Conservation (phyloP, 1,140 invertebrate species). For the Psix sp. region DNA sequence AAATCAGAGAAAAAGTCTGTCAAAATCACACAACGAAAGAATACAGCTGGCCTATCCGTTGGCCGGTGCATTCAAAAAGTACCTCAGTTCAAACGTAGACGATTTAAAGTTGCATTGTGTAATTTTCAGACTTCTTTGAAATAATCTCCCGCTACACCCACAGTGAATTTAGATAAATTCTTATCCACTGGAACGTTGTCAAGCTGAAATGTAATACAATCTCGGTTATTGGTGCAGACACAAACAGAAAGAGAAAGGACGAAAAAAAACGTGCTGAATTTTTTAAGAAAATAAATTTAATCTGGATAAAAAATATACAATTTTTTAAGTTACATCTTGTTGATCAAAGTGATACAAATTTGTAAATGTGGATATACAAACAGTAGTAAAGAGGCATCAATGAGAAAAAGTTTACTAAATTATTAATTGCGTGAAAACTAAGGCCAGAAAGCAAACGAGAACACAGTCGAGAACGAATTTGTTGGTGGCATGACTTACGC, state of each 20-base stretch:
- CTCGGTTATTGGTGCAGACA: background rate
- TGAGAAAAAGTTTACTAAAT: background rate
- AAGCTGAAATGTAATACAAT: constrained; percentile 65
- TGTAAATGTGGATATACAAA: too few relatives aligned
- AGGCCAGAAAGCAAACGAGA: constrained; percentile 7
- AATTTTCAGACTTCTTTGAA: constrained; percentile 66
- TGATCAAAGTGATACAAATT: too few relatives aligned
- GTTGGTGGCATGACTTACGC: constrained; percentile 65
- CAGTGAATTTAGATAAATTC: constrained; percentile 69
- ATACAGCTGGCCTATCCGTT: too few relatives aligned
- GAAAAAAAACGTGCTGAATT: background rate
- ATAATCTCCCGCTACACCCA: constrained; percentile 66
- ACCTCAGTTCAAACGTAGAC: too few relatives aligned
- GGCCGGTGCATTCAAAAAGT: too few relatives aligned
- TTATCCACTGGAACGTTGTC: constrained; percentile 70
- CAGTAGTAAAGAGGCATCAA: too few relatives aligned
- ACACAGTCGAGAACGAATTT: constrained; percentile 3
- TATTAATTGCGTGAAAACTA: constrained; percentile 3
- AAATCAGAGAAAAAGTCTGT: constrained; percentile 13
- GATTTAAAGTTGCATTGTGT: too few relatives aligned
- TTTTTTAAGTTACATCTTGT: too few relatives aligned
- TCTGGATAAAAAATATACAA: too few relatives aligned
- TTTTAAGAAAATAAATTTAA: background rate
- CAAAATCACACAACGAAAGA: constrained; percentile 45
- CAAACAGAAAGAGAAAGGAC: background rate